Evolutionary conservation across 2,888 invertebrate species (phyloP).

Genomic region (Leptura quadrifasciata): DNA sequence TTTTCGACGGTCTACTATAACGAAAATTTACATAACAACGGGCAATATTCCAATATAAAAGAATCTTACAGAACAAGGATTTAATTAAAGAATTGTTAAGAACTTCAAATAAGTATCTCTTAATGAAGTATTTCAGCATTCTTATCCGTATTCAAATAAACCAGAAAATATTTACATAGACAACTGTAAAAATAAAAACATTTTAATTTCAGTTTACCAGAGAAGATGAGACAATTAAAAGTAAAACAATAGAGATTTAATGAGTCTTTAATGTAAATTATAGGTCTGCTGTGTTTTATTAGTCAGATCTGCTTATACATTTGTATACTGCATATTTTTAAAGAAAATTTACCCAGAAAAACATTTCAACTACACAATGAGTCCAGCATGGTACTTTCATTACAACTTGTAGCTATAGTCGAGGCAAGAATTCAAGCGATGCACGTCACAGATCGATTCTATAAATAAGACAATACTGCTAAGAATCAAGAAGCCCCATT

Average conservation of each 20-base stretch:
- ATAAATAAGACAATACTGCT: too few relatives aligned
- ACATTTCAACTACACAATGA: too few relatives aligned
- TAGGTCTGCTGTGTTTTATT: neutral
- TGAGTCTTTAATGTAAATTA: conserved; percentile 2
- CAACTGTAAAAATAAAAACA: conserved; percentile 4
- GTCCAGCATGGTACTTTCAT: too few relatives aligned
- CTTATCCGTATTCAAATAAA: neutral
- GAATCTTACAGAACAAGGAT: neutral
- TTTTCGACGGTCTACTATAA: neutral
- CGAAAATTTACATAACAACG: conserved; percentile 1
- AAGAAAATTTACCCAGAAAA: too few relatives aligned
- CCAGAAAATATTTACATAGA: neutral
- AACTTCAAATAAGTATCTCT: conserved; percentile 5
- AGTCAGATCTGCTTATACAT: neutral
- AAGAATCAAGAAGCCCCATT: too few relatives aligned
- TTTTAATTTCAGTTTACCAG: neutral
- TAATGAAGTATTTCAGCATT: conserved; percentile 8
- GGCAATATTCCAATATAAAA: neutral
- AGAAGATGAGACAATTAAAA: neutral
- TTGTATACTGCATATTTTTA: too few relatives aligned
- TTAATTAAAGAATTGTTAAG: neutral
- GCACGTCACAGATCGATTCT: too few relatives aligned
- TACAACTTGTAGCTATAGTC: too few relatives aligned
- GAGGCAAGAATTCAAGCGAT: too few relatives aligned
- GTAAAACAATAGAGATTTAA: neutral